Base-by-base conservation (phyloP, 1,140 invertebrate genomes). In the Cydia strobilella region DNA sequence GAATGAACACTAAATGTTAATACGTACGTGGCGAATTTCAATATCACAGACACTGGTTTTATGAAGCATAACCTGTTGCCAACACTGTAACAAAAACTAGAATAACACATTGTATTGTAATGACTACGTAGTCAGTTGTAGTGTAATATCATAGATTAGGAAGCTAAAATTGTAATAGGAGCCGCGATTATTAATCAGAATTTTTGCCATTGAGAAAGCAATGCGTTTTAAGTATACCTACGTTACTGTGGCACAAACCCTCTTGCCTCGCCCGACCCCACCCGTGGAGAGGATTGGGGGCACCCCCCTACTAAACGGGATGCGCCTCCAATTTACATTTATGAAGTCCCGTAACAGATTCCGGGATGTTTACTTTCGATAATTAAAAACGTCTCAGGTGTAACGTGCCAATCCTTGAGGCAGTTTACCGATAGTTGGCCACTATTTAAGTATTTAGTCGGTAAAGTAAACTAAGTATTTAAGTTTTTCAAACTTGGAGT, bases 291-390 rank as follows among this genome's bases (percentile, higher is more conserved):
- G 74, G 75, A 65, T 42, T 39, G 71, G 77, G 78, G 79, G 42
- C 54, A 23, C 54, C 79, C 75, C 78, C 74, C 75, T 75, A 79
- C 84, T 85, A 86, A 89, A 86, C 85, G 86, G 88, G 86, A 90
- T 86, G 88, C 87, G 83, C 87, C 88, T 86, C 84, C 89, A 90
- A 90, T 91, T 91, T 91, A 91, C 88, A 91, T 90, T 91, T 91
- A 91, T 91, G 88, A 91, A 91, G 86, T 86, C 84, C 82, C 82
- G 86, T 89, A 87, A 91, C 86, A 84, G 86, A 91, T 89, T 89
- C 87, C 81, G 81, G 79, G 81, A 83, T 90, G 88, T 90, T 91
- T 91, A 88, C 87, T 90, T 88, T 90, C 88, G 84, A 91, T 90
- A 90, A 91, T 91, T 91, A 90, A 91, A 90, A 90, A 84, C 82